Evolutionary conservation across 2,113 vertebrate genomes (phyloP).

Genomic region (Misgurnus anguillicaudatus): DNA sequence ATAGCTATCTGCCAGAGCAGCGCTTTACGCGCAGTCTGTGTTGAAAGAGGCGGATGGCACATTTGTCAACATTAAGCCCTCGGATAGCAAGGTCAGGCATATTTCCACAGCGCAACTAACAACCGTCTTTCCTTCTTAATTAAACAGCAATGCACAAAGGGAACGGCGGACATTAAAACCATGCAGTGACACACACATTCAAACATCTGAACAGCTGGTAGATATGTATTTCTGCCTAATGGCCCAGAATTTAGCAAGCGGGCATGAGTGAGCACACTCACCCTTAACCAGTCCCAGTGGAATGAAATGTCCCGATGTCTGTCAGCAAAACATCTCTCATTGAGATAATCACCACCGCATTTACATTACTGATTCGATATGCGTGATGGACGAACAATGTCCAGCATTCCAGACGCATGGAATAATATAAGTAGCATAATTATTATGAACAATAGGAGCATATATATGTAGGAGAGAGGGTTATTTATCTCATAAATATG

Average conservation of each 20-base stretch:
- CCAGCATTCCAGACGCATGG: constrained; percentile 8
- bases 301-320: constrained; percentile 46
- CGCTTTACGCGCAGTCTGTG: constrained; percentile 25
- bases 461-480: background rate
- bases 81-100: constrained; percentile 50
- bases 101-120: constrained; percentile 32
- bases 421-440: constrained; percentile 11
- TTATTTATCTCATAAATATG: constrained; percentile 30
- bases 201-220: constrained; percentile 65
- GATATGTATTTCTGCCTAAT: constrained; percentile 63
- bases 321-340: constrained; percentile 49
- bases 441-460: background rate
- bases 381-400: constrained; percentile 26
- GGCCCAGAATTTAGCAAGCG: constrained; percentile 52
- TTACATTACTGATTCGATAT: constrained; percentile 52
- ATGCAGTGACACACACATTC: constrained; percentile 49
- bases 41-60: constrained; percentile 44
- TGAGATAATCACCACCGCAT: constrained; percentile 40
- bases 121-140: constrained; percentile 53
- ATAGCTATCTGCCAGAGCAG: constrained; percentile 46
- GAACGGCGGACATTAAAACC: constrained; percentile 43
- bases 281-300: constrained; percentile 50
- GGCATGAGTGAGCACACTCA: constrained; percentile 44
- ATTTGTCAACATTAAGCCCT: constrained; percentile 57
- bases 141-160: constrained; percentile 50